phyloP scores from a whole-genome alignment of 2,113 vertebrate genomes.

The Chaetorhynchus papuensis region DNA sequence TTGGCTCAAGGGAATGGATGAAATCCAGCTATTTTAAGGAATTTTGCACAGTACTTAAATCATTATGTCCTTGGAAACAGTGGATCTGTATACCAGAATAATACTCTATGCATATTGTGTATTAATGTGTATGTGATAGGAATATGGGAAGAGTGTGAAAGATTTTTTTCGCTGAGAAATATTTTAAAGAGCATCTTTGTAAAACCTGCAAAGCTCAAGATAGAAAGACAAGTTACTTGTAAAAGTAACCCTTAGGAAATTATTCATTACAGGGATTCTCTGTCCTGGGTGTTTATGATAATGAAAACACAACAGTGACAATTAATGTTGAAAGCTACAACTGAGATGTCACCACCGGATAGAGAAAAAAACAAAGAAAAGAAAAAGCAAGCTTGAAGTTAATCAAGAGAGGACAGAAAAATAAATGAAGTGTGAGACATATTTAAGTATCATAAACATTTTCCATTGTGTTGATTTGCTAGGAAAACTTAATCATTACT shows the following conservation, averaged over 20 bases:
- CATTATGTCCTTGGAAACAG: neutral
- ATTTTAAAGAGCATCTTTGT: neutral
- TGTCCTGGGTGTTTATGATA: neutral
- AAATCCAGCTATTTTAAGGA: neutral
- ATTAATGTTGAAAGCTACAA: neutral
- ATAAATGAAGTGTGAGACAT: constrained; percentile 39
- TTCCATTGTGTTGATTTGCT: neutral
- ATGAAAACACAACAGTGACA: neutral
- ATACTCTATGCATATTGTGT: neutral
- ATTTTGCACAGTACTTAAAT: neutral
- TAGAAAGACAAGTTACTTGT: neutral
- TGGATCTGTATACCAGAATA: neutral
- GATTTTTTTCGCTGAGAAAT: neutral
- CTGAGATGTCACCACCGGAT: constrained; percentile 2
- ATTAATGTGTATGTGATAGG: neutral
- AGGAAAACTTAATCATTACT: constrained; percentile 35
- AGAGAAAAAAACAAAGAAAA: neutral
- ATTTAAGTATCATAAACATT: constrained; percentile 55
- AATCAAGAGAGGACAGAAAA: constrained; percentile 34
- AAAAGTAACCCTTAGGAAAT: neutral
- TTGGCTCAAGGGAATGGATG: neutral
- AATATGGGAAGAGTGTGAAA: neutral
- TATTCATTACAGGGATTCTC: neutral
- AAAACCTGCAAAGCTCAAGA: neutral
- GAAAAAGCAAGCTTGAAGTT: constrained; percentile 18